Evolutionary conservation across 2,113 vertebrate genomes (phyloP).

Genomic region (Sus scrofa): T2T-Sscrofa CM000826.6:143780001-143780500

Average conservation of each 20-base stretch:
- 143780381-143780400: neutral
- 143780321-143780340: neutral
- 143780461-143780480: neutral
- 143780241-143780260: neutral
- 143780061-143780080: slow-evolving; percentile 46
- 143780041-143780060: neutral
- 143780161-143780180: slow-evolving; percentile 48
- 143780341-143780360: neutral
- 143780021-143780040: neutral
- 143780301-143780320: neutral
- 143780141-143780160: slow-evolving; percentile 59
- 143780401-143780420: neutral
- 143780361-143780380: neutral
- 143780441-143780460: neutral
- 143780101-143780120: neutral
- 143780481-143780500: neutral
- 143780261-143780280: slow-evolving; percentile 1
- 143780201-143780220: neutral
- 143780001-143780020: neutral
- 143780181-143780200: neutral
- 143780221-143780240: neutral
- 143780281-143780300: neutral
- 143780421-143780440: neutral
- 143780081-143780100: neutral
- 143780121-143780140: slow-evolving; percentile 47